Conservation (phyloP, 53 echinoderm and acorn worm species). For the Temnopleurus reevesii region DNA sequence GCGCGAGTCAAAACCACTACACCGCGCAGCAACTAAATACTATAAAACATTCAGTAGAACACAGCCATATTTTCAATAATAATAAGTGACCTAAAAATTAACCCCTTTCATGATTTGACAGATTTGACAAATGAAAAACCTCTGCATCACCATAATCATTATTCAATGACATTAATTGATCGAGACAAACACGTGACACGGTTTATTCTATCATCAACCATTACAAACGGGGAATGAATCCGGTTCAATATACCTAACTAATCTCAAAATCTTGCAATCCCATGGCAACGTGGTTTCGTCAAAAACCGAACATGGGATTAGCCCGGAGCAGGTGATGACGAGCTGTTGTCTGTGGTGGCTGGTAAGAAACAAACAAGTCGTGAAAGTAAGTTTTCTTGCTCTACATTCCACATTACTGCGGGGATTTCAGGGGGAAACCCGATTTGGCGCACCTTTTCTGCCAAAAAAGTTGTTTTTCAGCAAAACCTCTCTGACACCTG, state of each 20-base stretch:
- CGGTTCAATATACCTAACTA: slow-evolving; percentile 7
- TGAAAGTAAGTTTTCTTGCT: neutral
- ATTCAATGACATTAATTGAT: slow-evolving; percentile 14
- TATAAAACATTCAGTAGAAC: no score
- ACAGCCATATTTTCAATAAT: no score
- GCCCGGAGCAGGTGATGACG: neutral
- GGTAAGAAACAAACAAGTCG: slow-evolving; percentile 13
- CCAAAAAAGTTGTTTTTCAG: slow-evolving; percentile 2
- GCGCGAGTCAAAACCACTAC: no score
- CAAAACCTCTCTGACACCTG: neutral
- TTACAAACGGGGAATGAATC: neutral
- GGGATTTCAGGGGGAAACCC: neutral
- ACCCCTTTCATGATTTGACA: neutral
- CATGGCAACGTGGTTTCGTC: slow-evolving; percentile 48
- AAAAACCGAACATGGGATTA: slow-evolving; percentile 30
- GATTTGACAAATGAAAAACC: neutral
- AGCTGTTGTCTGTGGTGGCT: slow-evolving; percentile 39
- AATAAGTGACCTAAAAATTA: no score
- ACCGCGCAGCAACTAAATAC: no score
- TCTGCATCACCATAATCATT: neutral
- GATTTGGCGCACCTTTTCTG: neutral
- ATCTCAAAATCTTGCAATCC: neutral
- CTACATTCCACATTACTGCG: neutral
- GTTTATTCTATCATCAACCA: neutral
- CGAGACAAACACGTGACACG: neutral